phyloP scores from a whole-genome alignment of 2,888 invertebrate genomes.

The Dolomedes plantarius region DNA sequence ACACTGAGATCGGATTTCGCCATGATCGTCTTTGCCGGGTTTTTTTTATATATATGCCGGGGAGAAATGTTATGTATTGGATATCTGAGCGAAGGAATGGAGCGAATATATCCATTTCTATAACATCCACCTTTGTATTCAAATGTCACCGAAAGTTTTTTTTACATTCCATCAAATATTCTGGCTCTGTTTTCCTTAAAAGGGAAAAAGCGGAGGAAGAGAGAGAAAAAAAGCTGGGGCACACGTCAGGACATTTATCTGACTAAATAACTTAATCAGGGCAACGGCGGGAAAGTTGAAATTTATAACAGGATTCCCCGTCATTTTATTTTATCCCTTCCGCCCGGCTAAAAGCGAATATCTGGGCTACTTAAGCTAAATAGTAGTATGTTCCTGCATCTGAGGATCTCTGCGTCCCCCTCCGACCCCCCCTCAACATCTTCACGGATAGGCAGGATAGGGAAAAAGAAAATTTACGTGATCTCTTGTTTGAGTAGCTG shows the following conservation, averaged over 20 bases:
- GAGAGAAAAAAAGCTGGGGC: neutral
- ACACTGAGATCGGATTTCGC: too few relatives aligned
- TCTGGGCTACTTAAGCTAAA: slow-evolving; percentile 69
- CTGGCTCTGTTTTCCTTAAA: neutral
- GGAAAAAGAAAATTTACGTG: slow-evolving; percentile 64
- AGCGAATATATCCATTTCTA: too few relatives aligned
- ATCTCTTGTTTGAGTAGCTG: slow-evolving; percentile 61
- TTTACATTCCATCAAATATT: neutral
- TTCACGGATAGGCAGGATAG: slow-evolving; percentile 56
- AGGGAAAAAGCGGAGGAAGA: neutral
- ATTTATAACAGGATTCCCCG: slow-evolving; percentile 63
- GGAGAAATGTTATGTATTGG: too few relatives aligned
- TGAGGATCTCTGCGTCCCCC: slow-evolving; percentile 43
- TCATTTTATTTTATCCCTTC: slow-evolving; percentile 17
- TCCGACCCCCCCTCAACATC: slow-evolving; percentile 60
- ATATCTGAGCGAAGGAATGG: too few relatives aligned
- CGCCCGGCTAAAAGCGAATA: slow-evolving; percentile 53
- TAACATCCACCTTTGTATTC: too few relatives aligned
- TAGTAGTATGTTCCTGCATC: slow-evolving; percentile 52
- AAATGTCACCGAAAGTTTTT: too few relatives aligned
- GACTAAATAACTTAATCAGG: slow-evolving; percentile 66
- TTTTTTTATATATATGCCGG: too few relatives aligned
- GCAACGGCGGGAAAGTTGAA: slow-evolving; percentile 49
- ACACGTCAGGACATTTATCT: slow-evolving; percentile 43
- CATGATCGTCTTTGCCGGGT: too few relatives aligned